Percentiles rank a stretch among this genome's conserved stretches.
Evolutionary conservation across 1,140 invertebrate genomes (phyloP).

Genomic region (Drosophila takahashii): DNA sequence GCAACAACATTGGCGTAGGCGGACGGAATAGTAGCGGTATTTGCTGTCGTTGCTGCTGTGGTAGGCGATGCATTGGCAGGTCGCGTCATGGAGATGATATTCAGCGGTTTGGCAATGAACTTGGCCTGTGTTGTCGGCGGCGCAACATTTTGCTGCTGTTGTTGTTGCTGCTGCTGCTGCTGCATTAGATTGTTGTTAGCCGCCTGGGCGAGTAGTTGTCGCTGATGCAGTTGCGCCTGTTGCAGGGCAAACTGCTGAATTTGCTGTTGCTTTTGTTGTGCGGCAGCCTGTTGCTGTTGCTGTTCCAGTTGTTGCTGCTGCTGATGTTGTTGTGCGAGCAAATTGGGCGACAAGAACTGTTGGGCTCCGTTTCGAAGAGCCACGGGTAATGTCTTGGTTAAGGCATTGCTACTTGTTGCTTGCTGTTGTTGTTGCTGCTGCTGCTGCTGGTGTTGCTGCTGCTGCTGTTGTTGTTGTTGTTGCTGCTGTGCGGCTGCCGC

Average conservation of each 20-base stretch:
- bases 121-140: slow-evolving; percentile 81
- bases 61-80: slow-evolving; percentile 63
- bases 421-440: slow-evolving; percentile 55
- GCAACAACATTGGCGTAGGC: slow-evolving; percentile 70
- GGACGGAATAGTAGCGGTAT: slow-evolving; percentile 73
- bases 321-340: slow-evolving; percentile 58
- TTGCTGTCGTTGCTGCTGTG: slow-evolving; percentile 55
- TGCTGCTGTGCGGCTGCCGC: slow-evolving; percentile 61
- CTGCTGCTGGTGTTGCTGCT: slow-evolving; percentile 36
- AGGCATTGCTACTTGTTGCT: slow-evolving; percentile 61
- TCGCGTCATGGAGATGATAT: slow-evolving; percentile 78
- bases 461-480: slow-evolving; percentile 36
- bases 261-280: slow-evolving; percentile 73
- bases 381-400: slow-evolving; percentile 60
- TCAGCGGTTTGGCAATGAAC: slow-evolving; percentile 76
- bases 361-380: slow-evolving; percentile 67
- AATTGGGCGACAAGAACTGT: slow-evolving; percentile 62
- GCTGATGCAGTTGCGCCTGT: slow-evolving; percentile 70
- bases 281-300: slow-evolving; percentile 44
- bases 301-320: slow-evolving; percentile 52
- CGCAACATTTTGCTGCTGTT: slow-evolving; percentile 66
- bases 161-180: slow-evolving; percentile 83
- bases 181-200: slow-evolving; percentile 74
- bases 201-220: slow-evolving; percentile 64
- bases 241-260: slow-evolving; percentile 70